A percentile compares a stretch with the other conserved stretches of the same genome.
Conservation (phyloP, 2,888 invertebrate genomes). For the Eumerus sabulonum region DNA sequence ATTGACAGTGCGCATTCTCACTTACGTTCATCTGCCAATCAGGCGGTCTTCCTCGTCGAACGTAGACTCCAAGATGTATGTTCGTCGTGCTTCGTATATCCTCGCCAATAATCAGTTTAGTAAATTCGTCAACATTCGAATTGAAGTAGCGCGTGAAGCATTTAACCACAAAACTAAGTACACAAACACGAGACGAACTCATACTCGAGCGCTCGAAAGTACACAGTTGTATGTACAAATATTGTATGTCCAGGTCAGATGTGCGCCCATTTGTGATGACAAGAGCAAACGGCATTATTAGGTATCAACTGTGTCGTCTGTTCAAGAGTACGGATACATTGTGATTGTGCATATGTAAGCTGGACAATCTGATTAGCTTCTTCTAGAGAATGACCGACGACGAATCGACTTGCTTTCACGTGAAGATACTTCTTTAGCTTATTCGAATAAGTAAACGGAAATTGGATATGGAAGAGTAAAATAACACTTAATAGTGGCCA, state of each 20-base stretch:
- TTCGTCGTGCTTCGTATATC: slow-evolving; percentile 22
- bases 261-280: background rate
- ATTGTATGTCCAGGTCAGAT: no score
- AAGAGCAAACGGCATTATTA: slow-evolving; percentile 20
- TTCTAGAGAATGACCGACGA: no score
- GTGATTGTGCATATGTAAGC: no score
- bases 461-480: slow-evolving; percentile 50
- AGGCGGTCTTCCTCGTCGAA: slow-evolving; percentile 14
- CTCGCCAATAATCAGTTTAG: slow-evolving; percentile 48
- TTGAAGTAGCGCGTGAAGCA: slow-evolving; percentile 30
- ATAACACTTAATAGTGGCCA: slow-evolving; percentile 34
- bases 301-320: no score
- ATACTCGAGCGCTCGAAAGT: no score
- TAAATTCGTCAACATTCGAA: slow-evolving; percentile 38
- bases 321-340: no score
- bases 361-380: no score
- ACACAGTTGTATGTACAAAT: no score
- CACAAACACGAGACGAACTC: slow-evolving; percentile 16
- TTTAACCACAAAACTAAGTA: slow-evolving; percentile 23
- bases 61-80: slow-evolving; percentile 13
- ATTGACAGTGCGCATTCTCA: slow-evolving; percentile 40
- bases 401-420: background rate
- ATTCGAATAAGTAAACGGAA: slow-evolving; percentile 49
- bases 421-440: slow-evolving; percentile 9
- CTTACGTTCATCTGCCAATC: slow-evolving; percentile 17